A percentile compares a stretch with the other conserved stretches of the same genome.
Conservation (phyloP, 2,113 vertebrate species). For the Chascanopsetta lugubris region DNA sequence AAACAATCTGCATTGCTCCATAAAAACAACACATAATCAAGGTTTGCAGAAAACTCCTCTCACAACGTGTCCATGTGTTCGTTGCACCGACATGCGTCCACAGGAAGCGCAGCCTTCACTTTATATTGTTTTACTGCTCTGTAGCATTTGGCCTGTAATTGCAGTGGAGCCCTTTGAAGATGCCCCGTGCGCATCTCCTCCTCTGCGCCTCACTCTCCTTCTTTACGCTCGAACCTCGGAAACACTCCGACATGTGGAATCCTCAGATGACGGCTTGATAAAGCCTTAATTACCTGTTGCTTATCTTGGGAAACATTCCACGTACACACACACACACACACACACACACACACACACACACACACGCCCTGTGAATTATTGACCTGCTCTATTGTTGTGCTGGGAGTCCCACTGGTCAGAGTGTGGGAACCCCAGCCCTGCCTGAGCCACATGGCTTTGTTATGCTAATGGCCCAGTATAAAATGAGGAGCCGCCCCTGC, state of each 20-base stretch:
- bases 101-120: slow-evolving; percentile 15
- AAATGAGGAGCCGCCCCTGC: slow-evolving; percentile 66
- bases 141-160: slow-evolving; percentile 47
- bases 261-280: slow-evolving; percentile 32
- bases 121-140: slow-evolving; percentile 65
- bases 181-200: slow-evolving; percentile 3
- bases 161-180: slow-evolving; percentile 15
- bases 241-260: slow-evolving; percentile 1
- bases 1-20: background rate
- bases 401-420: slow-evolving; percentile 77
- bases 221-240: background rate
- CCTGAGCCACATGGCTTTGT: slow-evolving; percentile 83
- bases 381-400: slow-evolving; percentile 77
- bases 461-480: slow-evolving; percentile 81
- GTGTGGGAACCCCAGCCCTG: slow-evolving; percentile 84
- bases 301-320: slow-evolving; percentile 77
- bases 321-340: slow-evolving; percentile 69
- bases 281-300: slow-evolving; percentile 67
- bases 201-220: no score
- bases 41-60: background rate
- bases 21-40: background rate
- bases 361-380: slow-evolving; percentile 76
- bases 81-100: background rate
- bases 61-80: background rate
- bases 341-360: slow-evolving; percentile 72